Evolutionary conservation across 2,113 vertebrate species (phyloP), one percentile per base, ranked within the genome.

Genomic region (Camelus dromedarius): DNA sequence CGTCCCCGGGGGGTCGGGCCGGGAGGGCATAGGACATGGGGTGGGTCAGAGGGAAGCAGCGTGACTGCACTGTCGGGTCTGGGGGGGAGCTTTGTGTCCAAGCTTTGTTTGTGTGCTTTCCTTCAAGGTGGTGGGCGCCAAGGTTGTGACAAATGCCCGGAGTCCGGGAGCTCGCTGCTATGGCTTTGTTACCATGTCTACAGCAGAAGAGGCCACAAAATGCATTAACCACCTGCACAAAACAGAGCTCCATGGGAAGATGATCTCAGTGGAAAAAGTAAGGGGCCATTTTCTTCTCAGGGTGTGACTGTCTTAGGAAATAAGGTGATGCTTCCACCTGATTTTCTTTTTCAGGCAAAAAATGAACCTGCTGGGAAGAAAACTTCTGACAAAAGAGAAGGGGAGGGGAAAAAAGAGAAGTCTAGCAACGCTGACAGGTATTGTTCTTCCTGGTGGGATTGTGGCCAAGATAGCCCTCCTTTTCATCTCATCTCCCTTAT

Each of bases 261-360:
- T 99, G 98, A 99, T 99, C 97, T 99, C 99, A 1, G 99, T 99
- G n/a, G 99, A 99, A 97, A 99, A 99, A 97, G 99, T 99, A 95
- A 98, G 99, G 97, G 82, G 18, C 9, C 8, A 0, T 76, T 54
- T 48, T 62, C 14, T 48, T 52, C 11, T 24, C 0, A 11, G 7
- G 8, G 73, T 22, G 0, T 11, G 15, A 22, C 26, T 20, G 3
- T 11, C 8, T 52, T 15, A 52, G 42, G 15, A n/a, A 54, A 12
- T 30, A 4, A 50, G 60, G 19, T 82, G 8, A 48, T 58, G 19
- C 93, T 97, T 83, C n/a, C 67, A 58, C 91, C 93, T 64, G 54
- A 24, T 38, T 89, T 2, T 89, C 11, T 84, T 46, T 97, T 98
- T 90, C 92, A 99, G 99, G 99, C 99, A 18, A 99, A 99, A 98